Conservation (phyloP, 2,113 vertebrate species). For the Rhineura floridana region DNA sequence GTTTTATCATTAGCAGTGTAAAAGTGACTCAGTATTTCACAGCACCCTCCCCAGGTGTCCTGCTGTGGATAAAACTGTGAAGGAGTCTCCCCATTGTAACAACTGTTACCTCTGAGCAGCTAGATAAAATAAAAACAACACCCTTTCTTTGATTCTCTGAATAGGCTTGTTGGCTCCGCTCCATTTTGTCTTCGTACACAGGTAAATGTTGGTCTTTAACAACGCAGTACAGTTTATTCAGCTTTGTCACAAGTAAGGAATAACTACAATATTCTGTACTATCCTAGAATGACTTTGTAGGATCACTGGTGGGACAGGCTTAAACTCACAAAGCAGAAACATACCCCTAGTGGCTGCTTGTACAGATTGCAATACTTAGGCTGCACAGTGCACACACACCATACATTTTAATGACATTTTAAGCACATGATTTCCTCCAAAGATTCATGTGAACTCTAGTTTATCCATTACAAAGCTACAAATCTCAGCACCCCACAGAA, state of each 20-base stretch:
- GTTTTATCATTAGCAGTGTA: not conserved
- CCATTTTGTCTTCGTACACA: not conserved
- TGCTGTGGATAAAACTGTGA: not conserved
- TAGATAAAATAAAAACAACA: not conserved
- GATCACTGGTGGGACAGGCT: not conserved
- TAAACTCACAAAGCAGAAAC: not conserved
- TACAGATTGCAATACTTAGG: no score
- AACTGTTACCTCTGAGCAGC: not conserved
- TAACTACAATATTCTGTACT: not conserved
- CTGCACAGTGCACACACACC: no score
- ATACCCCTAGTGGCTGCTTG: no score
- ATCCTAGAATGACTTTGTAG: not conserved
- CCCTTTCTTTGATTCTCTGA: not conserved
- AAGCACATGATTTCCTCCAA: no score
- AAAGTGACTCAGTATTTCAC: not conserved
- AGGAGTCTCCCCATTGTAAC: not conserved
- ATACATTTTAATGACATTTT: no score
- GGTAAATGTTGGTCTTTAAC: not conserved
- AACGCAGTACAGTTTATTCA: not conserved
- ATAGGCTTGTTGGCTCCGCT: not conserved
- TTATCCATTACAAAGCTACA: no score
- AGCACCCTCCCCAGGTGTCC: not conserved
- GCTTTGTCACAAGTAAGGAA: not conserved
- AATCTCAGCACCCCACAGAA: no score
- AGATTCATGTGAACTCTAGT: no score